Evolutionary conservation across 2,888 invertebrate genomes (phyloP), one percentile per base, ranked within the genome.

Genomic region (Malthinus seriepunctatus): DNA sequence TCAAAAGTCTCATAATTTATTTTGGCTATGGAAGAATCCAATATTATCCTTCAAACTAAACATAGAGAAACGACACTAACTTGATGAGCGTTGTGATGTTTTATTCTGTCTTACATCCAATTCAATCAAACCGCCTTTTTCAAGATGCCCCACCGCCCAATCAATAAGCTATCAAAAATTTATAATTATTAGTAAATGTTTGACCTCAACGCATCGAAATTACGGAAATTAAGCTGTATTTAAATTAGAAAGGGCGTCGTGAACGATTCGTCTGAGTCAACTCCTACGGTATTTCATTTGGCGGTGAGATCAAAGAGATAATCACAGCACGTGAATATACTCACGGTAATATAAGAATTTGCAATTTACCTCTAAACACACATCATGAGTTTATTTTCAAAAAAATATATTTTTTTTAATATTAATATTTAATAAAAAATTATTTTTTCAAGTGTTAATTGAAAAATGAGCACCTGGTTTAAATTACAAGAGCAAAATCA

Each of bases 381-480:
- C 60, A 60, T 54, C 37, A 44, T 45, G 14, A 33, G 5, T 37
- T 32, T 23, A 37, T 32, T 45, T n/a, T 4, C 3, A 49, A 35
- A 37, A 49, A 11, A 47, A 42, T 42, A 11, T 42, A 42, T 42
- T 42, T 42, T 15, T 42, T 42, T 12, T 14, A 12, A n/a, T n/a
- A 23, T 39, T 42, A 42, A 42, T 15, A 42, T n/a, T 15, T 15
- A 42, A 42, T 23, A 15, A 42, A 42, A 15, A 15, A 42, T 42
- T 14, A 42, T 42, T 9, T 42, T 14, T 42, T 42, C 5, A 42
- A 37, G 56, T 48, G 63, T 63, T 67, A 67, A 73, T 71, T 72
- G 69, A 73, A 70, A 72, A 73, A 72, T 71, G 66, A 70, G 66
- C 67, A 67, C 63, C 64, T 66, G 62, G 65, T 64, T 64, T 66